Conservation (phyloP, 2,797 vertebrate genomes). For the Apodemus agrarius region DNA sequence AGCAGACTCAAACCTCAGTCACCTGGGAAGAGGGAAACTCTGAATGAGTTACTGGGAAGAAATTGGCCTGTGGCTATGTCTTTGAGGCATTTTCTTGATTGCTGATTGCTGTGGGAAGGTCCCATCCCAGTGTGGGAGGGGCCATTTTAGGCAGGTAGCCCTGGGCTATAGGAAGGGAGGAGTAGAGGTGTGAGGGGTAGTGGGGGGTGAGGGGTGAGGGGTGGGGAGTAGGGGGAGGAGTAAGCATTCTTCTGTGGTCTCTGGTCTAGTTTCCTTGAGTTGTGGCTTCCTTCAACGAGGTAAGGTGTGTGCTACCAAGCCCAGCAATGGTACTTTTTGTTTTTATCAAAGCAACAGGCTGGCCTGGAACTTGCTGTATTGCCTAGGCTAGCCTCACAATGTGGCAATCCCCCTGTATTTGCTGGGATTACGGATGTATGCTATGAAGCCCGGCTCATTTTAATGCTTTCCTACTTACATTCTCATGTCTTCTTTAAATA, state of each 20-base stretch:
- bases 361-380: not conserved
- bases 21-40: not conserved
- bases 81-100: not conserved
- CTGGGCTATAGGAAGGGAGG: not conserved
- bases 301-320: not conserved
- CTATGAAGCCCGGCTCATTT: not conserved
- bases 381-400: not conserved
- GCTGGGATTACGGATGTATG: not conserved
- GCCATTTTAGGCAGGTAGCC: not conserved
- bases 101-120: not conserved
- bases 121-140: not conserved
- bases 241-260: not conserved
- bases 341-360: not conserved
- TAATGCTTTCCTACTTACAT: constrained; percentile 24
- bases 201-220: not conserved
- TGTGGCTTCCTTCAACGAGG: not conserved
- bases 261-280: not conserved
- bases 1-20: not conserved
- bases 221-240: not conserved
- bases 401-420: not conserved
- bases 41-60: not conserved
- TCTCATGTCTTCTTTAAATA: not conserved
- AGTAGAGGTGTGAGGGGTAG: not conserved
- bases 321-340: not conserved
- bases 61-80: not conserved